These are phyloP conservation scores for Trachelus iudaicus DNA, from an alignment of 2,888 invertebrate species.

Conservation along the genomic window DNA sequence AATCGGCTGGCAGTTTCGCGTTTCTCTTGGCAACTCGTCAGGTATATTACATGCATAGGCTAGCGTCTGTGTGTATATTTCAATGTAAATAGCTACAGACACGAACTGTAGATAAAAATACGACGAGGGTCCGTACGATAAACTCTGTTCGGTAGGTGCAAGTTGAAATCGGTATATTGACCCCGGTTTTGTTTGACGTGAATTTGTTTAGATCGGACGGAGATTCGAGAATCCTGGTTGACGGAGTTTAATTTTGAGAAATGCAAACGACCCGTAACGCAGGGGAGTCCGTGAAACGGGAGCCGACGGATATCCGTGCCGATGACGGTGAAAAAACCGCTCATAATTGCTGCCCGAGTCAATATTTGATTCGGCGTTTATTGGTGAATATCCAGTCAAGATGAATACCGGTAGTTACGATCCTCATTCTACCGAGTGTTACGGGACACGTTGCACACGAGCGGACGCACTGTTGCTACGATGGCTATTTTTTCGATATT, in stretches of 20 bases:
- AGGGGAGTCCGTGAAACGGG: conserved; percentile 40
- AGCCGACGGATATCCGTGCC: conserved; percentile 28
- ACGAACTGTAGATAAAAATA: not conserved
- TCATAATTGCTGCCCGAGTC: conserved; percentile 52
- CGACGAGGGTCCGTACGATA: too few species aligned
- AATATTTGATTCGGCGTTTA: conserved; percentile 53
- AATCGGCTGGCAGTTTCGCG: not conserved
- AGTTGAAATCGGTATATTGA: not conserved
- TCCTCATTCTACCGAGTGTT: not conserved
- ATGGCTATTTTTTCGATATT: not conserved
- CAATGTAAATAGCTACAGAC: not conserved
- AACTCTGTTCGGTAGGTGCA: not conserved
- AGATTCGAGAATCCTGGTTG: conserved; percentile 17
- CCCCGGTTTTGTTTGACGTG: conserved; percentile 18
- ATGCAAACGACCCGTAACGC: conserved; percentile 55
- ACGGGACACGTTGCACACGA: not conserved
- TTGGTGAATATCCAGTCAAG: conserved; percentile 41
- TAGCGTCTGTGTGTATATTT: not conserved
- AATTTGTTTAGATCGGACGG: conserved; percentile 48
- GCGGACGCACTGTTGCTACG: not conserved
- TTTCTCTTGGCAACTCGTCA: not conserved
- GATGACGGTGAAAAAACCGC: conserved; percentile 47
- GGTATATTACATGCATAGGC: not conserved
- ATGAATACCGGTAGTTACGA: not conserved
- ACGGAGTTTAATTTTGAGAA: conserved; percentile 55